A percentile compares a stretch with the other conserved stretches of the same genome.
Conservation (phyloP, 2,113 vertebrate species). For the Colinus virginianus region DNA sequence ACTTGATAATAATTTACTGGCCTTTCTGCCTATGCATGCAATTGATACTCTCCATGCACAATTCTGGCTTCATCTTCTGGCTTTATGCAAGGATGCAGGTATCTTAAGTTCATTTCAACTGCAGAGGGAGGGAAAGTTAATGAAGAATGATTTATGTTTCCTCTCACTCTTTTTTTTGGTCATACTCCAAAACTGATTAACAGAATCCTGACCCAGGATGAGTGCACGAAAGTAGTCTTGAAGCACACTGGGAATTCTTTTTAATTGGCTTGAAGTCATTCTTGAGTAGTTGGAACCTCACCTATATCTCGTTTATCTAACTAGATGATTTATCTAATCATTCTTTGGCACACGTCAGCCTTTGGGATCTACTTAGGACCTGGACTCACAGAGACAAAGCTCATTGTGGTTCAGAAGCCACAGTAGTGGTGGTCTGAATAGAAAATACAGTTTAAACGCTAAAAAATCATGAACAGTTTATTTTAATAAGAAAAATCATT, state of each 20-base stretch:
- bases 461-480: not conserved
- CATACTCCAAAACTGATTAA: not conserved
- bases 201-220: not conserved
- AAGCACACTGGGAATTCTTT: not conserved
- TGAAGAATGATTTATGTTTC: not conserved
- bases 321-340: too few species aligned
- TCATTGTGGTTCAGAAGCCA: not conserved
- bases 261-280: not conserved
- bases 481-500: not conserved
- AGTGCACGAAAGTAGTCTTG: not conserved
- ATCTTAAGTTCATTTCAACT: not conserved
- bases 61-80: not conserved
- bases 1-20: conserved; percentile 31
- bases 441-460: not conserved
- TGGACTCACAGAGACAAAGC: not conserved
- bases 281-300: not conserved
- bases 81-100: not conserved
- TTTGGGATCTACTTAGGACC: not conserved
- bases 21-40: not conserved
- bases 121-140: not conserved
- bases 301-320: not conserved
- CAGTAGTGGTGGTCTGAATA: not conserved
- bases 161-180: not conserved
- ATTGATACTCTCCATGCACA: not conserved
- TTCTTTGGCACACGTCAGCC: not conserved